phyloP scores from a whole-genome alignment of 1,140 invertebrate species.

The Colletes latitarsis region DNA sequence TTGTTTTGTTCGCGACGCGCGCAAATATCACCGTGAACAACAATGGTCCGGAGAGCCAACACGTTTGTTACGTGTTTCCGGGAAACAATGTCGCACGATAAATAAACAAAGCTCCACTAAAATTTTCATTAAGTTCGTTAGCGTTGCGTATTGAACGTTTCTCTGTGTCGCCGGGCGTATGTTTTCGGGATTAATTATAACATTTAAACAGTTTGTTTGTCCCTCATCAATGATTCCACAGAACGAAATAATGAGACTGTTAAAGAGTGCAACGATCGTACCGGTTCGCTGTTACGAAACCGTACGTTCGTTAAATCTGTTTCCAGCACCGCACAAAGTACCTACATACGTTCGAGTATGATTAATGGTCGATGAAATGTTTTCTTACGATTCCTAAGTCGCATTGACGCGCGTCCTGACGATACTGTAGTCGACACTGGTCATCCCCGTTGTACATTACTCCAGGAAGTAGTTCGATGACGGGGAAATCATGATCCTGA shows the following conservation, averaged over 20 bases:
- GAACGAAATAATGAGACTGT: conserved; percentile 27
- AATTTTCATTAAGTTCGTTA: conserved; percentile 33
- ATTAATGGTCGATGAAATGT: too few species aligned
- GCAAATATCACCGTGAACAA: background rate
- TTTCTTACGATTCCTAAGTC: too few species aligned
- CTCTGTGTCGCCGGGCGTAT: too few species aligned
- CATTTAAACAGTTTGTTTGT: conserved; percentile 12
- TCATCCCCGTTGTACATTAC: too few species aligned
- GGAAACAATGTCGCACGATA: conserved; percentile 18
- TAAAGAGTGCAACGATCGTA: too few species aligned
- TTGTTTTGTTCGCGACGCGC: background rate
- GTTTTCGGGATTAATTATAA: conserved; percentile 26
- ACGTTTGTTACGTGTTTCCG: too few species aligned
- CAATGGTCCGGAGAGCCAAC: background rate
- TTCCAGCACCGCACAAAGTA: too few species aligned
- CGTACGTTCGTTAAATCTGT: background rate
- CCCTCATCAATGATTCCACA: conserved; percentile 21
- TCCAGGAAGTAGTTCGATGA: too few species aligned
- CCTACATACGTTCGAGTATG: too few species aligned
- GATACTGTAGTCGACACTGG: too few species aligned
- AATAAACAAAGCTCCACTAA: background rate
- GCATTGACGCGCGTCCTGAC: too few species aligned
- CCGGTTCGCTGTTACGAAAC: background rate
- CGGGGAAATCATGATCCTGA: too few species aligned
- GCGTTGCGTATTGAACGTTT: background rate